Evolutionary conservation across 2,113 vertebrate genomes (phyloP), one percentile per base, ranked within the genome.

Genomic region (Entosphenus tridentatus): DNA sequence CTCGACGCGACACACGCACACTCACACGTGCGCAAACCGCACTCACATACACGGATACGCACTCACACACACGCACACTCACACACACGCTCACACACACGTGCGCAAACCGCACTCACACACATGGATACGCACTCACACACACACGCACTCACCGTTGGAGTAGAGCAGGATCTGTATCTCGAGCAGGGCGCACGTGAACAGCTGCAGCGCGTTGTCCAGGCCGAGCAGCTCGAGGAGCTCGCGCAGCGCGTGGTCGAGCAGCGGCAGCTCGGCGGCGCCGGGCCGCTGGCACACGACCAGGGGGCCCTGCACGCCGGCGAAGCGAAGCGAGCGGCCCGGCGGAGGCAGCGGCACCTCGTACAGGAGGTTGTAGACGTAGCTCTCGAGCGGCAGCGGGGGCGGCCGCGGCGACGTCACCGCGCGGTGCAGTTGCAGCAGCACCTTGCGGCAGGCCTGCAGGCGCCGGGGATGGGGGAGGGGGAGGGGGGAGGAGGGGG

Each of bases 161-260:
- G 93, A 98, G 77, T 86, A 98, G 54, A 98, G 84, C 58, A 97
- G 84, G 74, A 95, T 86, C 77, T 98, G 93, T 81, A 90, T 96
- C 79, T 98, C 93, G 73, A 98, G 78, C n/a, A 97, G 85, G 13
- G 85, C 85, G 2, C 92, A 97, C 12, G 89, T 95, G 62, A 97
- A 88, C n/a, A 96, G 82, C 72, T 89, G 89, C 56, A 98, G 85
- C 74, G 97, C 80, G 74, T 89, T 95, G 74, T 96, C 89, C 69
- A 93, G 76, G 2, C 93, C 92, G 72, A 98, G 80, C 58, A 96
- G 78, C 70, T 85, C 83, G 0, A 91, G 87, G 3, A 82, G 82
- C 74, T 91, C 87, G 11, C 85, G 80, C 11, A 98, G 83, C 0
- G 91, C 85, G 73, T 86, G 96, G 75, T 96, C 93, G 1, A 83